Evolutionary conservation across 23 tunicate genomes (phyloP).

Genomic region (Halocynthia aurantium): DNA sequence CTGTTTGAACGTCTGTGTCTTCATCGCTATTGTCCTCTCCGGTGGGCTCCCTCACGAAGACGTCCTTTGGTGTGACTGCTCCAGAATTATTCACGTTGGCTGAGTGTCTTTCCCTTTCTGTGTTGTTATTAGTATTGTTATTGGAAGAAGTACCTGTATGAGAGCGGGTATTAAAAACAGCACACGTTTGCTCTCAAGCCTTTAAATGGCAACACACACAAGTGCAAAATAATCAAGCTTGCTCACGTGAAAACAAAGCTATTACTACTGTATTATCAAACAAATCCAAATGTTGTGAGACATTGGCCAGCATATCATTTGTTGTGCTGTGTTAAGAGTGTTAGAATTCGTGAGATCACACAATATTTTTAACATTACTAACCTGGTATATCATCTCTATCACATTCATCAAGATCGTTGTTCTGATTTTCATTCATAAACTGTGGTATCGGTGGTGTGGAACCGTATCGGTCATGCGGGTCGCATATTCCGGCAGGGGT

Average conservation of each 20-base stretch:
- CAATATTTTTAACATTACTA: background rate
- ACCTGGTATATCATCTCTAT: slow-evolving; percentile 1
- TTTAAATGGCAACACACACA: too few species aligned
- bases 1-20: background rate
- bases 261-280: too few species aligned
- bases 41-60: background rate
- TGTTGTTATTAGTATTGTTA: slow-evolving; percentile 14
- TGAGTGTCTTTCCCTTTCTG: background rate
- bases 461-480: slow-evolving; percentile 14
- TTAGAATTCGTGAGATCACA: background rate
- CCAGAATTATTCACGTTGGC: background rate
- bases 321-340: too few species aligned
- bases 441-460: slow-evolving; percentile 1
- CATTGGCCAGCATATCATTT: too few species aligned
- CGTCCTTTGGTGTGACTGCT: background rate
- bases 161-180: background rate
- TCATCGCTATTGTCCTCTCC: background rate
- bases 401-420: background rate
- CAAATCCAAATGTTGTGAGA: too few species aligned
- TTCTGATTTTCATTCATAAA: background rate
- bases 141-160: slow-evolving; percentile 17
- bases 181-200: too few species aligned
- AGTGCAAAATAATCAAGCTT: background rate
- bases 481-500: slow-evolving; percentile 15
- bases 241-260: background rate